These are phyloP conservation scores for Theretra japonica DNA, from an alignment of 2,888 invertebrate genomes.

Conservation along the genomic window DNA sequence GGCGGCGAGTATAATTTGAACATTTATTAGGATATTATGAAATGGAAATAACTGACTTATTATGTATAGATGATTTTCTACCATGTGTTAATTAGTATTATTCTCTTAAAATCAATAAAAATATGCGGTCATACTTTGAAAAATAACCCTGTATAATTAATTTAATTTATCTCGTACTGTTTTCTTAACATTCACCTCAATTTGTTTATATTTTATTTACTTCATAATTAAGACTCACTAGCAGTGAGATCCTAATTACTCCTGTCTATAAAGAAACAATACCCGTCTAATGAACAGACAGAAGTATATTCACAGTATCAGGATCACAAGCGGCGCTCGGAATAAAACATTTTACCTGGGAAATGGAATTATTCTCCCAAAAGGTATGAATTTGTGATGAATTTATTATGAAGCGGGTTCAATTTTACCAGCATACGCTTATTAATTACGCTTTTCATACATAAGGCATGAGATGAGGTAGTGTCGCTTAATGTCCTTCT, in stretches of 20 bases:
- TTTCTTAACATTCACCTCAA: too few relatives aligned
- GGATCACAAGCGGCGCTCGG: conserved; percentile 35
- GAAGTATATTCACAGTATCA: not conserved
- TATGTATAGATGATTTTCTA: too few relatives aligned
- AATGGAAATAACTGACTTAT: too few relatives aligned
- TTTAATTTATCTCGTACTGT: too few relatives aligned
- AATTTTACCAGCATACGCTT: conserved; percentile 51
- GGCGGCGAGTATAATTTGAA: too few relatives aligned
- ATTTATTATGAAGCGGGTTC: conserved; percentile 54
- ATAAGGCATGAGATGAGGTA: conserved; percentile 64
- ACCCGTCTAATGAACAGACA: not conserved
- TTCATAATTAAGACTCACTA: not conserved
- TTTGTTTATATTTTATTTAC: too few relatives aligned
- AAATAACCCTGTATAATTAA: too few relatives aligned
- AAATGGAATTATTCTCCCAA: conserved; percentile 52
- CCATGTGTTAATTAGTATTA: too few relatives aligned
- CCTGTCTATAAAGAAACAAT: conserved; percentile 1
- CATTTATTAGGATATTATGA: too few relatives aligned
- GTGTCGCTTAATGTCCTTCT: conserved; percentile 45
- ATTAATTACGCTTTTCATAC: too few relatives aligned
- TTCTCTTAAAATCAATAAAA: too few relatives aligned
- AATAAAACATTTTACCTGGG: conserved; percentile 43
- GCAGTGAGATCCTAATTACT: not conserved
- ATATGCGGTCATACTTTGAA: too few relatives aligned
- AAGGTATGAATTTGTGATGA: conserved; percentile 59